phyloP scores from a whole-genome alignment of 2,797 vertebrate genomes.

The Manis javanica region DNA sequence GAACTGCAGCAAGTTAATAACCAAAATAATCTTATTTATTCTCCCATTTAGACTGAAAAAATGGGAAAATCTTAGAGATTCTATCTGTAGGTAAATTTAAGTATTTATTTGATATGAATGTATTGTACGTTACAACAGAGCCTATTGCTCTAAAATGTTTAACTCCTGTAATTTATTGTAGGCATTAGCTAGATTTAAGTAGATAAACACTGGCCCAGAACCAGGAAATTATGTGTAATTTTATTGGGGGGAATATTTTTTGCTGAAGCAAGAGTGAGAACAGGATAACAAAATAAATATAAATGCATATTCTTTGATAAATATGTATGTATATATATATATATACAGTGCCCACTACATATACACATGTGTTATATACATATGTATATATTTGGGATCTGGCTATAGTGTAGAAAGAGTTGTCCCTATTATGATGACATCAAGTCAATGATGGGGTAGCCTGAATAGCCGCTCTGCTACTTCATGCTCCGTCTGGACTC shows the following conservation, averaged over 20 bases:
- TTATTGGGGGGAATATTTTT: slow-evolving; percentile 3
- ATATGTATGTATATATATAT: background rate
- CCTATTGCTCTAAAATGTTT: background rate
- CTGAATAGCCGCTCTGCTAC: background rate
- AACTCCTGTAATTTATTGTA: background rate
- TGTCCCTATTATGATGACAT: background rate
- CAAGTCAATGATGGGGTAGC: background rate
- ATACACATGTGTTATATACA: background rate
- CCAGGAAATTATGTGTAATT: background rate
- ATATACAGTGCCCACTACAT: background rate
- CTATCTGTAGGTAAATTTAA: background rate
- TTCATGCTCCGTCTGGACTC: background rate
- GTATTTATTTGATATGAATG: background rate
- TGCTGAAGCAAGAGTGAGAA: background rate
- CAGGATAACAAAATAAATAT: background rate
- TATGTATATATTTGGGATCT: background rate
- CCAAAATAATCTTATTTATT: slow-evolving; percentile 23
- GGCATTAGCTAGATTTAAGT: background rate
- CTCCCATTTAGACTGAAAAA: background rate
- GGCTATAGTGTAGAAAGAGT: background rate
- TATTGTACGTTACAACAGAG: background rate
- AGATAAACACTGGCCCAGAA: background rate
- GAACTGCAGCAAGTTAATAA: slow-evolving; percentile 5
- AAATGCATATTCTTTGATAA: background rate
- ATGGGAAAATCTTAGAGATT: slow-evolving; percentile 25